Base-by-base conservation (phyloP, 1,140 invertebrate genomes). In the Cyclina sinensis region DNA sequence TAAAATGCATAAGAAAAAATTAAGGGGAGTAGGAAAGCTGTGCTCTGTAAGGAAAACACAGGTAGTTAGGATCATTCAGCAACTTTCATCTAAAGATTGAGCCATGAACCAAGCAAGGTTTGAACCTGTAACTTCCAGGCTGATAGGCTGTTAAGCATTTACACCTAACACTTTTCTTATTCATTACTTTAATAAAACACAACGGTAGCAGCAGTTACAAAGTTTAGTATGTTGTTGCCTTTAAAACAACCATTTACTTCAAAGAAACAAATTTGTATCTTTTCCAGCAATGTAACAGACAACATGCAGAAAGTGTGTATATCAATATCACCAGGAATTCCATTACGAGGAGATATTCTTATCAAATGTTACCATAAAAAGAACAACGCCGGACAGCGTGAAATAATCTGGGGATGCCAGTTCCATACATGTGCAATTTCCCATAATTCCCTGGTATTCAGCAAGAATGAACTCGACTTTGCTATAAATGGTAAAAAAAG, bases 341-440 rank as follows among this genome's bases (percentile, higher is more conserved):
- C 98, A 59, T 96, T 99, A 7, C 96, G 98, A 32, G 98, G 98
- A 0, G 98, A 99, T 95, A 97, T 99, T 89, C 96, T 99, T 21
- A 97, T 99, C 91, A 98, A 98, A 95, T 98, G 98, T 94, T 99
- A 98, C 96, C 97, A 98, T 92, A 97, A 97, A 91, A 94, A 94
- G 81, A 89, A 91, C 21, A 91, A 89, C 48, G 90, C 83, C 84
- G 92, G 92, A 18, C 91, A 95, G 18, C 94, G 97, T 68, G 96
- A 97, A 91, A 95, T 96, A 12, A 96, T 98, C 79, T 98, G 98
- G 96, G 96, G 97, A 73, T 97, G 97, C 93, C 97, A 99, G 97
- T 98, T 99, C 96, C 98, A 99, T 96, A 99, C 98, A 0, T 99
- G 98, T 95, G 98, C 98, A 32, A 97, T 99, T 73, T 97, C 97